Base-by-base conservation (phyloP, 2,888 invertebrate genomes). In the Microctonus hyperodae region DNA sequence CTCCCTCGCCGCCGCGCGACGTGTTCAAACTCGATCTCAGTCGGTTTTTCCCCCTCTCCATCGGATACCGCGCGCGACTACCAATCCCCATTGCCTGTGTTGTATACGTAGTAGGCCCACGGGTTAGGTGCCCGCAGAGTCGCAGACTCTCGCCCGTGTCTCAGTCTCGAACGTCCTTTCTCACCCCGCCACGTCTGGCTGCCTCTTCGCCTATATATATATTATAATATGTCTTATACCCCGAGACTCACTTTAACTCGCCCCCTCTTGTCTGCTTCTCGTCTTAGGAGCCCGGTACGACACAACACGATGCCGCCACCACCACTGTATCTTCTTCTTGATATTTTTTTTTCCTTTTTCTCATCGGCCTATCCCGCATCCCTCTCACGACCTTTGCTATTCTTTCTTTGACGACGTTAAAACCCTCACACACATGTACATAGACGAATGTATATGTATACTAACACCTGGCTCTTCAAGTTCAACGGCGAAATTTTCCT, bases 111-210 rank as follows among this genome's bases (percentile, higher is more conserved):
- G n/a, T n/a, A 44, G 40, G 40, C 16, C 40, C 40, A 44, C 7
- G 40, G 40, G n/a, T n/a, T n/a, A n/a, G n/a, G 40, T 44, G 53
- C 53, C 57, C 57, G 20, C n/a, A n/a, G n/a, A n/a, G n/a, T n/a
- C n/a, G n/a, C 59, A 59, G 57, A 59, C 59, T 48, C 59, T 59
- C 31, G 25, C 59, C 40, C 58, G 59, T 59, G 59, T 44, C 59
- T 59, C 50, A 61, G 51, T 48, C 50, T 61, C 50, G 50, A n/a
- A 16, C 31, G 31, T 37, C 48, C 56, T 56, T 37, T 56, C 50
- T 28, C 23, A 40, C 50, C 67, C 62, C 51, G 33, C 58, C 48
- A 37, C 44, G 67, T 67, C 67, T 67, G 62, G 67, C 62, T 62
- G 58, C 62, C 67, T 58, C 64, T 67, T 40, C 51, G 37, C 62